Percentiles rank a stretch among this genome's conserved stretches.
phyloP scores from a whole-genome alignment of 2,888 invertebrate genomes.

The Melitaea athalia region DNA sequence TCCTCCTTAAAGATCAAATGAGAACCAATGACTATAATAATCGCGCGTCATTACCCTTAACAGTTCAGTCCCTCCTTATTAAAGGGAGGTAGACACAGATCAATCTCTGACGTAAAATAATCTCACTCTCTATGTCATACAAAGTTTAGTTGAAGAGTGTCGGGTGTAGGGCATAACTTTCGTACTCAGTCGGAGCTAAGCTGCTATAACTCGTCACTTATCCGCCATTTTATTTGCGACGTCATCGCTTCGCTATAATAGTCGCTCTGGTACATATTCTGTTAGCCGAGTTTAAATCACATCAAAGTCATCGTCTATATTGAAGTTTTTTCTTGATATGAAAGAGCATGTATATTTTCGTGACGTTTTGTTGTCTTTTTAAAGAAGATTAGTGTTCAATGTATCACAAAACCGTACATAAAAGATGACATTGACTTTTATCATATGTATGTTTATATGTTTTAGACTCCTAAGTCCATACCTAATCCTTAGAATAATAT shows the following conservation, averaged over 20 bases:
- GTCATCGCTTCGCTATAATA: constrained; percentile 26
- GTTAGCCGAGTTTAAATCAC: constrained; percentile 5
- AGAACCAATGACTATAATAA: no score
- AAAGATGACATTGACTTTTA: no score
- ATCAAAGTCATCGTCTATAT: background rate
- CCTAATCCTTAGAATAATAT: no score
- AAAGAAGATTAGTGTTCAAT: no score
- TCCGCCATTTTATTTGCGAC: constrained; percentile 39
- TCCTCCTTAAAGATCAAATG: no score
- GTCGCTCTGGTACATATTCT: constrained; percentile 17
- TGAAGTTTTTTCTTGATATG: background rate
- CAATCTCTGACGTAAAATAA: constrained; percentile 35
- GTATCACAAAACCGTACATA: no score
- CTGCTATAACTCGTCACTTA: constrained; percentile 39
- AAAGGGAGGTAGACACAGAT: background rate
- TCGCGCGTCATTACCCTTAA: no score
- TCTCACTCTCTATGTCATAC: background rate
- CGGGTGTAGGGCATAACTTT: constrained; percentile 18
- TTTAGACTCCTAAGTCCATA: no score
- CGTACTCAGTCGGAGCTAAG: constrained; percentile 31
- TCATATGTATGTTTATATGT: no score
- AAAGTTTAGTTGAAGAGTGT: constrained; percentile 8
- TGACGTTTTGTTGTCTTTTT: background rate
- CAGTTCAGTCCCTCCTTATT: no score
- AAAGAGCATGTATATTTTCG: background rate